Base-by-base conservation (phyloP, 2,797 vertebrate species). In the Tragopan temminckii region DNA sequence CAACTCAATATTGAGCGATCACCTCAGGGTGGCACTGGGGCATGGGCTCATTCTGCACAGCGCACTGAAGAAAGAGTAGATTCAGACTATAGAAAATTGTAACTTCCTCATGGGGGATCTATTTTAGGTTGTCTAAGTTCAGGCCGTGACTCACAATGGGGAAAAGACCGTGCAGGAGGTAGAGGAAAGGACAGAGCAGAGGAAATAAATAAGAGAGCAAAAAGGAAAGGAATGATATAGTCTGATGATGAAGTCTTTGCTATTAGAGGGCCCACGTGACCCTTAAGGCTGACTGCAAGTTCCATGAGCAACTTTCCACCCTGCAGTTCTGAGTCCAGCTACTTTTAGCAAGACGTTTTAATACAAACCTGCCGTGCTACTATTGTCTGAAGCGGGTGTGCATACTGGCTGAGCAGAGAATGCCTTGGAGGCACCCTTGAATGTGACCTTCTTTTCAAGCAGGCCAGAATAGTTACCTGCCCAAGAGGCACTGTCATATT, bases 401-500 rank as follows among this genome's bases (percentile, higher is more conserved):
- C 43, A 2, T 38, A 72, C 76, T 95, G 96, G 58, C 63, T 90
- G 94, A 94, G 70, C 83, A 84, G 83, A 80, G 48, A 18, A 0
- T 90, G 85, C 95, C 97, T 88, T 19, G 13, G 20, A 87, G 96
- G 91, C 80, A 95, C 58, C 76, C 80, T 95, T 95, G 95, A 79
- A 40, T 85, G 78, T 96, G 97, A 95, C 97, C 96, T 97, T 90
- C 88, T 97, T 97, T 91, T 45, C 86, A 57, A 95, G 82, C 50
- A 80, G 94, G 94, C 94, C 94, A 93, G 57, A 93, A 78, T 8
- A 77, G 59, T 50, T 93, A 72, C 88, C 46, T 97, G 92, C 93
- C 97, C 90, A 21, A 69, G 64, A 94, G 96, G 88, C 93, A 87
- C 72, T 83, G 90, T 89, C 84, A 84, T 93, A 92, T 70, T 95